A percentile compares a stretch with the other conserved stretches of the same genome.
phyloP scores from a whole-genome alignment of 1,140 invertebrate genomes.

The Harpegnathos saltator region DNA sequence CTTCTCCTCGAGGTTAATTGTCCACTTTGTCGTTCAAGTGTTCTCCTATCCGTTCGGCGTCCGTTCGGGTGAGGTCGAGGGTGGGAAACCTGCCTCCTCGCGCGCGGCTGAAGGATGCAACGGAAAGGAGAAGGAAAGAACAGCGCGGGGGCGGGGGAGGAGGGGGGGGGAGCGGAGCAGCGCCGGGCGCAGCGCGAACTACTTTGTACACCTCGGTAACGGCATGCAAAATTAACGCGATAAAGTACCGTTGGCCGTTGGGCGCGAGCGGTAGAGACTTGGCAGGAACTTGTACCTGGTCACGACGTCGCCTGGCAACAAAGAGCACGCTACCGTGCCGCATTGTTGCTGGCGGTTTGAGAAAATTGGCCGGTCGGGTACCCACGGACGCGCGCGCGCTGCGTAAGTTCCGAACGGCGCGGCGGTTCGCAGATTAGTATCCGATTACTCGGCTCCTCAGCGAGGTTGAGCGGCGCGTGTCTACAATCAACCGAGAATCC shows the following conservation, averaged over 20 bases:
- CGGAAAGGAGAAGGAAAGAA: not conserved
- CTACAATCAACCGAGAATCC: not conserved
- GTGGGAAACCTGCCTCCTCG: conserved; percentile 33
- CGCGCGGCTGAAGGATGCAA: not conserved
- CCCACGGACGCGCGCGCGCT: not conserved
- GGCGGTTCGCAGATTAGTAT: conserved; percentile 33
- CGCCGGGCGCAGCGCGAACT: not conserved
- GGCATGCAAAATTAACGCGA: conserved; percentile 53
- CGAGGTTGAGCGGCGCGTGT: conserved; percentile 9
- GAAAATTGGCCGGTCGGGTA: conserved; percentile 37
- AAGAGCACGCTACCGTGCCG: conserved; percentile 36
- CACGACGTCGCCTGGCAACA: conserved; percentile 27
- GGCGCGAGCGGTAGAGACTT: conserved; percentile 26
- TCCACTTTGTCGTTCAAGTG: conserved; percentile 73
- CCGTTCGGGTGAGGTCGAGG: conserved; percentile 37
- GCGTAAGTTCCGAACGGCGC: conserved; percentile 17
- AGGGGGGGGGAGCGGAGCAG: not conserved
- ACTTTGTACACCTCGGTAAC: conserved; percentile 26
- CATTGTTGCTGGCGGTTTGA: conserved; percentile 40
- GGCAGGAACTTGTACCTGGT: conserved; percentile 23
- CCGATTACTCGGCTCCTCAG: not conserved
- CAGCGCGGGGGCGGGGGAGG: not conserved
- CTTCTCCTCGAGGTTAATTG: conserved; percentile 73
- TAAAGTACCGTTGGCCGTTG: conserved; percentile 42
- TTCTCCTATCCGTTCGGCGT: conserved; percentile 57